phyloP scores from a whole-genome alignment of 2,113 vertebrate genomes.

The Martes martes region DNA sequence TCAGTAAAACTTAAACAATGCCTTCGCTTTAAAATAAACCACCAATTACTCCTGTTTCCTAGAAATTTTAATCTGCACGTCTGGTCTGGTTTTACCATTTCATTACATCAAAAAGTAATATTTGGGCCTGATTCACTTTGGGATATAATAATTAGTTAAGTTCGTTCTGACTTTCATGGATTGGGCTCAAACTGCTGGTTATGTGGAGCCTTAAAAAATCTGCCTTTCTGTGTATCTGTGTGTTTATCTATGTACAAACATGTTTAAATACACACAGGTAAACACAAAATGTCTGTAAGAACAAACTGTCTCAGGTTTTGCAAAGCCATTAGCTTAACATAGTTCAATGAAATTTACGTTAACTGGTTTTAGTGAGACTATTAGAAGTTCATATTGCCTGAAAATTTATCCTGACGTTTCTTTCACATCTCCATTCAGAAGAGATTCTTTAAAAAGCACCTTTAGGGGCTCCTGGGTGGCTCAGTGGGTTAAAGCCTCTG shows the following conservation, averaged over 20 bases:
- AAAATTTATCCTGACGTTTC: neutral
- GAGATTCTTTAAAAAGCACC: neutral
- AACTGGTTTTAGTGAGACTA: neutral
- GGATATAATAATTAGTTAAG: neutral
- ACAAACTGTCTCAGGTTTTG: neutral
- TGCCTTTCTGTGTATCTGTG: neutral
- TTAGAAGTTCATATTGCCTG: neutral
- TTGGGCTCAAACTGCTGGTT: neutral
- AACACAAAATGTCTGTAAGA: neutral
- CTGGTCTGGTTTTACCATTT: neutral
- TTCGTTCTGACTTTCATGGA: neutral
- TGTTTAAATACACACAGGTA: neutral
- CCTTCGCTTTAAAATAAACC: neutral
- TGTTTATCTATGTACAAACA: neutral
- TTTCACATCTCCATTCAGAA: conserved; percentile 7
- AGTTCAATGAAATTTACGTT: neutral
- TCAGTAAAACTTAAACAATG: neutral
- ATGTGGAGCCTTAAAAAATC: neutral
- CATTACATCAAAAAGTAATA: neutral
- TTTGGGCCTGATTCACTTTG: neutral
- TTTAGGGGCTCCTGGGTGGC: neutral
- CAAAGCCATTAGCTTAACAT: neutral
- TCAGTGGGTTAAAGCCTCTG: no score
- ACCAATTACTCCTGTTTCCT: neutral
- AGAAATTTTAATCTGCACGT: neutral